Percentiles rank a stretch among this genome's conserved stretches.
Evolutionary conservation across 2,888 invertebrate species (phyloP).

Genomic region (Tipula confusa): DNA sequence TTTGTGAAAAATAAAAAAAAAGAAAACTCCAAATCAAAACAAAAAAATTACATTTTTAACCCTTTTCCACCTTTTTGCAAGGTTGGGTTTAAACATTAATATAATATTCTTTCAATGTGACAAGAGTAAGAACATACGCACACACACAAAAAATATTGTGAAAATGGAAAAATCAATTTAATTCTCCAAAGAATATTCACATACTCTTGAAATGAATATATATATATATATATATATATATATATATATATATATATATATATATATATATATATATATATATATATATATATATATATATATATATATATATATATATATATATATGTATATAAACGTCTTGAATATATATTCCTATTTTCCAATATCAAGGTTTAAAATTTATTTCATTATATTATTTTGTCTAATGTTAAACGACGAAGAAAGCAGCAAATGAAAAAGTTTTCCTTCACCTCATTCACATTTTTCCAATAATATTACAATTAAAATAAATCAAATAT

Average conservation of each 20-base stretch:
- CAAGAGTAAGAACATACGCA: not conserved
- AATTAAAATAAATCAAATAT: slow-evolving; percentile 9
- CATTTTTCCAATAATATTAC: not conserved
- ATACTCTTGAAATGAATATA: not conserved
- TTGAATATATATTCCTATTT: too few species aligned
- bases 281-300: not conserved
- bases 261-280: not conserved
- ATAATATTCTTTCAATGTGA: not conserved
- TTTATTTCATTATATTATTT: not conserved
- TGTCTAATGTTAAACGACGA: not conserved
- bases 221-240: not conserved
- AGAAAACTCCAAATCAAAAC: not conserved
- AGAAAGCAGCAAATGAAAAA: not conserved
- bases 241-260: not conserved
- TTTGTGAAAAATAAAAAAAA: not conserved
- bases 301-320: not conserved
- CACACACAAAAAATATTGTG: not conserved
- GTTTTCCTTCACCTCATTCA: not conserved
- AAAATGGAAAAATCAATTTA: not conserved
- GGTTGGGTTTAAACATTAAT: not conserved
- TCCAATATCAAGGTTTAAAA: not conserved
- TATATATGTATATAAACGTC: too few species aligned
- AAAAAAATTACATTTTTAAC: not conserved
- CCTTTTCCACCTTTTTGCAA: not conserved
- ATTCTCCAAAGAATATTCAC: not conserved